These are phyloP conservation scores for Solenopsis fugax DNA, from an alignment of 1,140 invertebrate species.

Conservation along the genomic window DNA sequence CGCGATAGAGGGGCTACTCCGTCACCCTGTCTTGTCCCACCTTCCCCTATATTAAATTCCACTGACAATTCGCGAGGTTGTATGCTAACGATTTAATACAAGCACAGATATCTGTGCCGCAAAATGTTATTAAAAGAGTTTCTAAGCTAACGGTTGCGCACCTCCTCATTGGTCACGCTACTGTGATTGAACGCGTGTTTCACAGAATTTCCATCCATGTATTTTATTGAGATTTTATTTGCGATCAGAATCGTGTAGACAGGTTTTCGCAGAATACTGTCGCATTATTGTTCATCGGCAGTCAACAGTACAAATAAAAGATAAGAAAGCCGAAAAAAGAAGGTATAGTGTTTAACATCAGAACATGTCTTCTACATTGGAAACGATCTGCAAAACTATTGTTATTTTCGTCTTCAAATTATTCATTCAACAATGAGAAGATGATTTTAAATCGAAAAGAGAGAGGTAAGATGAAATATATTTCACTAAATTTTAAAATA, in stretches of 20 bases:
- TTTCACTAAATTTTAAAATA: not conserved
- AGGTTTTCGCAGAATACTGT: slow-evolving; percentile 19
- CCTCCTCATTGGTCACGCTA: slow-evolving; percentile 18
- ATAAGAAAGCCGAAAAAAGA: not conserved
- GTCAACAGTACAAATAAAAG: not conserved
- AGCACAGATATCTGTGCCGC: slow-evolving; percentile 7
- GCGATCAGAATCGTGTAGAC: not conserved
- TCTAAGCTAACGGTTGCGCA: not conserved
- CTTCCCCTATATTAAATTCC: not conserved
- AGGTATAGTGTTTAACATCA: not conserved
- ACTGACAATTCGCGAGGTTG: not conserved
- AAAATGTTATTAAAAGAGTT: slow-evolving; percentile 24
- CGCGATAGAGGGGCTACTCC: too few relatives aligned
- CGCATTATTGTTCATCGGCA: not conserved
- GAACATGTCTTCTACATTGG: not conserved
- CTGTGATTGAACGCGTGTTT: not conserved
- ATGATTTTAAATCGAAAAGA: not conserved
- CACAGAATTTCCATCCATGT: slow-evolving; percentile 9
- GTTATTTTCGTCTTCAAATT: not conserved
- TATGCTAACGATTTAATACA: slow-evolving; percentile 26
- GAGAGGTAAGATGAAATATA: slow-evolving; percentile 40
- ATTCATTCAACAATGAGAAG: slow-evolving; percentile 7
- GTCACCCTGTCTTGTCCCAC: too few relatives aligned
- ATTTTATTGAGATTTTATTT: slow-evolving; percentile 34
- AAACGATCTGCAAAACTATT: not conserved